Evolutionary conservation across 2,113 vertebrate species (phyloP).

Genomic region (Leptobrachium ailaonicum): DNA sequence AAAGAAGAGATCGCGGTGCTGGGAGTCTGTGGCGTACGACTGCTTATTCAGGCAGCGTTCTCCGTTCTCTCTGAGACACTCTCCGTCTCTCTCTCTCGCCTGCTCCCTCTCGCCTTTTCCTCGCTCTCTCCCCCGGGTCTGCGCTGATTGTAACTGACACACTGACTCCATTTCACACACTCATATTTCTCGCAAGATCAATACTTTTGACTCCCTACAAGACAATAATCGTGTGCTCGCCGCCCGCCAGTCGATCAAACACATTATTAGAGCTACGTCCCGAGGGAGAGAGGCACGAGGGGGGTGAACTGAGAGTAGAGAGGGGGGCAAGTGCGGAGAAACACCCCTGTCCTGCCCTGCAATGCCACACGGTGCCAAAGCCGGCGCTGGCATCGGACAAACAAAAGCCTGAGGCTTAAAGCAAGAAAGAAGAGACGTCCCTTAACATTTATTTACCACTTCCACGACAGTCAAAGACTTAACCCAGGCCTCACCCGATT

Average conservation of each 20-base stretch:
- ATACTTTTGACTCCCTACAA: conserved; percentile 97
- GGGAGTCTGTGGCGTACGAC: neutral
- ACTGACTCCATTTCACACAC: conserved; percentile 89
- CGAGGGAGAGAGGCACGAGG: conserved; percentile 61
- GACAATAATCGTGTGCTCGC: conserved; percentile 95
- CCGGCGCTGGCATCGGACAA: no score
- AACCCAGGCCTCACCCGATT: no score
- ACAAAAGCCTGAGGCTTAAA: no score
- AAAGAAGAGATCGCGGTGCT: neutral
- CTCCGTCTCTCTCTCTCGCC: conserved; percentile 7
- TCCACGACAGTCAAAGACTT: no score
- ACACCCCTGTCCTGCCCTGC: conserved; percentile 14
- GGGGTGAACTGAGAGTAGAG: conserved; percentile 51
- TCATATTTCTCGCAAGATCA: conserved; percentile 96
- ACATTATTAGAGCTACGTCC: conserved; percentile 92
- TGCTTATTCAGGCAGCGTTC: conserved; percentile 43
- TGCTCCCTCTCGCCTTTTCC: neutral
- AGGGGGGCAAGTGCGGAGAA: conserved; percentile 41
- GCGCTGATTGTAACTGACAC: conserved; percentile 96
- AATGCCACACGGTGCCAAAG: conserved; percentile 20
- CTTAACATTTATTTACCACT: no score
- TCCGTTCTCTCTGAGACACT: conserved; percentile 31
- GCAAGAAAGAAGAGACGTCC: no score
- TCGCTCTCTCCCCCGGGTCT: conserved; percentile 83
- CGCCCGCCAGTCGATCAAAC: conserved; percentile 86